phyloP scores from a whole-genome alignment of 2,113 vertebrate species.

The Cochlearius cochlearius region DNA sequence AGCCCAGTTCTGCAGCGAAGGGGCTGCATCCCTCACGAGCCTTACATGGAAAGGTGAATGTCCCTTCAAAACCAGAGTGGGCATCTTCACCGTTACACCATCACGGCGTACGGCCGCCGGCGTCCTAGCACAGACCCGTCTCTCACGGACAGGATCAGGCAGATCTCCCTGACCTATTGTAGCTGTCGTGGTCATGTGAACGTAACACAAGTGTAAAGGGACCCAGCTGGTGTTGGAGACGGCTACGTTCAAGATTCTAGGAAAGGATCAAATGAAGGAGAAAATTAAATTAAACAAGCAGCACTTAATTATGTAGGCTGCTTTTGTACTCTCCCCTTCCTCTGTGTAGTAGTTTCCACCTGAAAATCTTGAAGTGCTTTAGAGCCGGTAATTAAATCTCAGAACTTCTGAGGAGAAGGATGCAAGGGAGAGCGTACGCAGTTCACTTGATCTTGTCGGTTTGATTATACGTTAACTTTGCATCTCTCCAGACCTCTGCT shows the following conservation, averaged over 20 bases:
- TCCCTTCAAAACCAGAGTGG: neutral
- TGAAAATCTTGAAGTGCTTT: slow-evolving; percentile 66
- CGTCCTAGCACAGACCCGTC: neutral
- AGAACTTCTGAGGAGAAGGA: slow-evolving; percentile 7
- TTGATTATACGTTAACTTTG: slow-evolving; percentile 33
- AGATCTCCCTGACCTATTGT: neutral
- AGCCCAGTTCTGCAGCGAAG: neutral
- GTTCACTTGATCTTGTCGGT: slow-evolving; percentile 18
- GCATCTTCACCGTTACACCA: accelerated
- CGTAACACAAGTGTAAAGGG: neutral
- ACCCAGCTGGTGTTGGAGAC: slow-evolving; percentile 18
- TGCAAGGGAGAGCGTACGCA: neutral
- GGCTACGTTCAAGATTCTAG: slow-evolving; percentile 33
- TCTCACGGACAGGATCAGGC: neutral
- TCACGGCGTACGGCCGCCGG: accelerated
- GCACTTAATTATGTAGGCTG: slow-evolving; percentile 56
- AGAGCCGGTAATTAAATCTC: slow-evolving; percentile 61
- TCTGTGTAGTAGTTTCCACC: slow-evolving; percentile 46
- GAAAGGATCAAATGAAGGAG: slow-evolving; percentile 64
- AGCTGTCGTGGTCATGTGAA: neutral
- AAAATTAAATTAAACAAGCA: slow-evolving; percentile 68
- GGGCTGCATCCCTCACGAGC: neutral
- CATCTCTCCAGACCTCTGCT: slow-evolving; percentile 18
- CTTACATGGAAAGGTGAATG: accelerated
- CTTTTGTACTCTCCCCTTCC: slow-evolving; percentile 47